A percentile compares a stretch with the other conserved stretches of the same genome.
These are phyloP conservation scores for Thamnophis sirtalis DNA, from an alignment of 2,113 vertebrate species.

Conservation along the genomic window DNA sequence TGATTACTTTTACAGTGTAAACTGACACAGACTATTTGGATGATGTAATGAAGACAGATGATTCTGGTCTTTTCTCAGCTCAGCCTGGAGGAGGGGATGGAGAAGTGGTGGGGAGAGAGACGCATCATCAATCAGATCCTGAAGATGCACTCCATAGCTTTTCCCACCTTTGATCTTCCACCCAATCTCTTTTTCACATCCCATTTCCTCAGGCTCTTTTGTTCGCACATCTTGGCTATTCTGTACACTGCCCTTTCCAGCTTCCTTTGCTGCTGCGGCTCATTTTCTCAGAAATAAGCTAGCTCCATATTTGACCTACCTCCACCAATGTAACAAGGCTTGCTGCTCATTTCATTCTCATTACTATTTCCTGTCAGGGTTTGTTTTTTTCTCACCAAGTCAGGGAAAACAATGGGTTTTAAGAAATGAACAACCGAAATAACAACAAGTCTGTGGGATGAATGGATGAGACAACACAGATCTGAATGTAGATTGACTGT, in stretches of 20 bases:
- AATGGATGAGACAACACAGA: background rate
- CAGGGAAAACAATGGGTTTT: background rate
- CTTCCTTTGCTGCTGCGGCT: background rate
- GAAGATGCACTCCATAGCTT: background rate
- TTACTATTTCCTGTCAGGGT: background rate
- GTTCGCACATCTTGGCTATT: slow-evolving; percentile 4
- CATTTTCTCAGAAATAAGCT: background rate
- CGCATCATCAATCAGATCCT: slow-evolving; percentile 39
- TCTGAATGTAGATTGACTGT: background rate
- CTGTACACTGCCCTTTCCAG: background rate
- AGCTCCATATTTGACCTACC: background rate
- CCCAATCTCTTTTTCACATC: slow-evolving; percentile 13
- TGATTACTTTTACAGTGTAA: slow-evolving; percentile 64
- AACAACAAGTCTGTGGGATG: background rate
- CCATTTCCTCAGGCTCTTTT: background rate
- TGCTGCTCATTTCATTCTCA: background rate
- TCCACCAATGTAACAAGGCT: background rate
- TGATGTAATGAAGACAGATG: slow-evolving; percentile 72
- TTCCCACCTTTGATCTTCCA: background rate
- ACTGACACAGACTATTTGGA: slow-evolving; percentile 61
- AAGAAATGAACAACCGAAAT: background rate
- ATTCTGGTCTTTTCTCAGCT: slow-evolving; percentile 37
- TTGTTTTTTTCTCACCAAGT: background rate
- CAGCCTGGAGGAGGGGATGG: slow-evolving; percentile 39
- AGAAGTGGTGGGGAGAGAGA: background rate